Conservation (phyloP, 2,113 vertebrate genomes). For the Myrmecobius fasciatus region DNA sequence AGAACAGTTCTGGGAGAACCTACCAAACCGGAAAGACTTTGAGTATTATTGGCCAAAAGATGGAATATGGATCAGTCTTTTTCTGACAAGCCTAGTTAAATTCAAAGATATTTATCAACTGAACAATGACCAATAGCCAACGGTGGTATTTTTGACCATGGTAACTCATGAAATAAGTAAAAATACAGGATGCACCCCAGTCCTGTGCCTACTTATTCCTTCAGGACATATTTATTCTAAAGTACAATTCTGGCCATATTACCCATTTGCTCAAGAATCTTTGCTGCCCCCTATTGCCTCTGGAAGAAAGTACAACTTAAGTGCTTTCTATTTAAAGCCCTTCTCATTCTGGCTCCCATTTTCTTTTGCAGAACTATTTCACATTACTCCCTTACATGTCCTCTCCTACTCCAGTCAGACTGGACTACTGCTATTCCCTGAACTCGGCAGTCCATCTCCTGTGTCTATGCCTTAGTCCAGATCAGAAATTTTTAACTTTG, state of each 20-base stretch:
- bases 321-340: neutral
- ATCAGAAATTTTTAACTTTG: neutral
- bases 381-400: neutral
- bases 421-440: neutral
- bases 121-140: neutral
- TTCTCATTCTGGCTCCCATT: neutral
- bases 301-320: neutral
- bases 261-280: neutral
- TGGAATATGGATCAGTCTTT: neutral
- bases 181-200: neutral
- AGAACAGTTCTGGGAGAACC: neutral
- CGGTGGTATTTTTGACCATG: neutral
- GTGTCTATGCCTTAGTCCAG: neutral
- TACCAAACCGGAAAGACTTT: neutral
- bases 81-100: neutral
- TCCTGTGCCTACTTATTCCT: neutral
- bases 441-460: neutral
- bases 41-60: neutral
- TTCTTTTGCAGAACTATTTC: neutral
- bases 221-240: neutral
- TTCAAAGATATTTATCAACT: neutral
- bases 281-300: neutral
- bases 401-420: neutral
- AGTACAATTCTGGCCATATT: neutral
- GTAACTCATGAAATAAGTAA: neutral